phyloP scores from a whole-genome alignment of 2,888 invertebrate genomes.

The Chrysolina haemoptera region DNA sequence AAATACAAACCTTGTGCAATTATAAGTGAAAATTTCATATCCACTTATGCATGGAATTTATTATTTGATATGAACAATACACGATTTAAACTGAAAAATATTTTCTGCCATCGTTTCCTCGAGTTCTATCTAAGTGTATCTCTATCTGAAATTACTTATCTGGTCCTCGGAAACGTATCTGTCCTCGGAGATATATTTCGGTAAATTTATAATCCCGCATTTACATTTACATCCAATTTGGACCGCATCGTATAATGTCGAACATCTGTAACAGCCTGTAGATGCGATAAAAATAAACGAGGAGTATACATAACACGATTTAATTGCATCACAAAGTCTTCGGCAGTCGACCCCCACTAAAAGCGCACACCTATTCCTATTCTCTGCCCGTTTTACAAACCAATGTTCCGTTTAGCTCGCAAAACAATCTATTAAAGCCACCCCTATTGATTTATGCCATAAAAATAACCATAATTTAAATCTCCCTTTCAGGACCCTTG shows the following conservation, averaged over 20 bases:
- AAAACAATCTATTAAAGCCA: slow-evolving; percentile 43
- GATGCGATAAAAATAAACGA: slow-evolving; percentile 19
- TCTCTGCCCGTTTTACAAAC: slow-evolving; percentile 17
- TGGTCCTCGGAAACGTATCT: background rate
- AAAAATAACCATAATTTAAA: slow-evolving; percentile 44
- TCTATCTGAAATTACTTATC: background rate
- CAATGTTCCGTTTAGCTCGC: slow-evolving; percentile 37
- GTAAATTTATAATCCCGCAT: slow-evolving; percentile 20
- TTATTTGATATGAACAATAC: too few relatives aligned
- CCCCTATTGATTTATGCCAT: slow-evolving; percentile 41
- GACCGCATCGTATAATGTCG: slow-evolving; percentile 17
- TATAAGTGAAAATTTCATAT: too few relatives aligned
- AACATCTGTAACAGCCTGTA: slow-evolving; percentile 22
- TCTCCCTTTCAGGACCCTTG: slow-evolving; percentile 40
- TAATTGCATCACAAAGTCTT: slow-evolving; percentile 20
- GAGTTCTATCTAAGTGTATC: too few relatives aligned
- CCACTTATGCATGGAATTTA: too few relatives aligned
- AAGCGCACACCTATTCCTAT: slow-evolving; percentile 2
- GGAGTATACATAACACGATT: slow-evolving; percentile 16
- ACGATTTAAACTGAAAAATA: too few relatives aligned
- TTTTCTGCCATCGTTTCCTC: too few relatives aligned
- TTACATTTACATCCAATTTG: slow-evolving; percentile 18
- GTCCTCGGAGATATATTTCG: slow-evolving; percentile 15
- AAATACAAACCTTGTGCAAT: too few relatives aligned
- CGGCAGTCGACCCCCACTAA: slow-evolving; percentile 7